These are phyloP conservation scores for Plebejus anna DNA, from an alignment of 2,888 invertebrate genomes.

Conservation along the genomic window DNA sequence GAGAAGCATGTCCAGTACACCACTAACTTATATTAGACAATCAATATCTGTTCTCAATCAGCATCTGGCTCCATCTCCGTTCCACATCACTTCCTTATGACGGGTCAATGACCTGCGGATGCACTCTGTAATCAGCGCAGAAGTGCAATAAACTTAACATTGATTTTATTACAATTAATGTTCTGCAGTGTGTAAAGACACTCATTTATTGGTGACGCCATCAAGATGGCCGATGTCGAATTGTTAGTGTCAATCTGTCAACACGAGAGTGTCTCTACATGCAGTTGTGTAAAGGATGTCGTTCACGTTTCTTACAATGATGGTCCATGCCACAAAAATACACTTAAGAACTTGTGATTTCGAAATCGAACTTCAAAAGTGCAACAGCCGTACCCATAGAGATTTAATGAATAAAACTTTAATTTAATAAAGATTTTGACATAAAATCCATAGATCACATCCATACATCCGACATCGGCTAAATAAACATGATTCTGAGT, in stretches of 20 bases:
- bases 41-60: background rate
- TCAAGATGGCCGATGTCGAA: background rate
- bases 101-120: background rate
- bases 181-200: background rate
- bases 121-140: conserved; percentile 5
- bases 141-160: conserved; percentile 12
- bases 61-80: background rate
- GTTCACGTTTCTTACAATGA: background rate
- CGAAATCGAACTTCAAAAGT: background rate
- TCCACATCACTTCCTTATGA: conserved; percentile 9
- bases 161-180: background rate
- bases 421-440: background rate
- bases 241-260: background rate
- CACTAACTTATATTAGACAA: background rate
- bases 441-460: background rate
- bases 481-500: no score
- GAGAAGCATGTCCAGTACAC: no score
- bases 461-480: no score
- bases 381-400: background rate
- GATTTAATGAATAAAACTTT: background rate
- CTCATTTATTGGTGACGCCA: background rate
- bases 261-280: background rate
- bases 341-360: background rate
- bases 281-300: background rate
- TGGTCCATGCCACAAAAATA: background rate